Evolutionary conservation across 2,797 vertebrate genomes (phyloP).

Genomic region (Danio tinwini): DNA sequence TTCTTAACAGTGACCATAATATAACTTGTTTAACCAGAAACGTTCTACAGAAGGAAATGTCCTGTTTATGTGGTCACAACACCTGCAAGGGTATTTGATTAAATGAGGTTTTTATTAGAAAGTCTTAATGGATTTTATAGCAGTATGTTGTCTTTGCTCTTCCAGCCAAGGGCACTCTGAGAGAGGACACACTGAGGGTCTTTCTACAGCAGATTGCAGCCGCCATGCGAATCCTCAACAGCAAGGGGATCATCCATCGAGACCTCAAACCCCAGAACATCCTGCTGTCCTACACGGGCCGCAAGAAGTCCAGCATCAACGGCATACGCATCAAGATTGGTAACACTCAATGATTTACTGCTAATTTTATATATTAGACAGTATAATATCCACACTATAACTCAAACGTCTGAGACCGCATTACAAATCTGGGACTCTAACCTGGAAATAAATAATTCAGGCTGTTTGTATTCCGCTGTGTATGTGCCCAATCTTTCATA

Average conservation of each 20-base stretch:
- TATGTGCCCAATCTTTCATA: neutral
- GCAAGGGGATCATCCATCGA: constrained; percentile 95
- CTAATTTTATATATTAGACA: neutral
- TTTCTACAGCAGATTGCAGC: constrained; percentile 97
- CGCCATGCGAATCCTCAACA: constrained; percentile 93
- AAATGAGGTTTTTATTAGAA: neutral
- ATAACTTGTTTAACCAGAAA: no score
- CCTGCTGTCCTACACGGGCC: constrained; percentile 86
- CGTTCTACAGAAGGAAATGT: neutral
- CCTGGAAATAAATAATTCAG: neutral
- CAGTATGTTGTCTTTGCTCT: neutral
- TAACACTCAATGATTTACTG: constrained; percentile 56
- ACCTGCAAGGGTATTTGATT: neutral
- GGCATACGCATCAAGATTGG: constrained; percentile 97
- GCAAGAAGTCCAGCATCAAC: constrained; percentile 86
- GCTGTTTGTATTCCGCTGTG: neutral
- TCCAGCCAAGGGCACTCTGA: constrained; percentile 92
- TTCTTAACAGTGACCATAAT: no score
- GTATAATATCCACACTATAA: neutral
- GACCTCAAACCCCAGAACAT: constrained; percentile 98
- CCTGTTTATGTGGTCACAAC: neutral
- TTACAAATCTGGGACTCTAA: neutral
- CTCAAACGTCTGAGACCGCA: neutral
- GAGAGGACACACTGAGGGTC: constrained; percentile 92
- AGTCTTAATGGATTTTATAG: constrained; percentile 15